Evolutionary conservation across 2,113 vertebrate genomes (phyloP), one percentile per base, ranked within the genome.

Genomic region (Crocuta crocuta): DNA sequence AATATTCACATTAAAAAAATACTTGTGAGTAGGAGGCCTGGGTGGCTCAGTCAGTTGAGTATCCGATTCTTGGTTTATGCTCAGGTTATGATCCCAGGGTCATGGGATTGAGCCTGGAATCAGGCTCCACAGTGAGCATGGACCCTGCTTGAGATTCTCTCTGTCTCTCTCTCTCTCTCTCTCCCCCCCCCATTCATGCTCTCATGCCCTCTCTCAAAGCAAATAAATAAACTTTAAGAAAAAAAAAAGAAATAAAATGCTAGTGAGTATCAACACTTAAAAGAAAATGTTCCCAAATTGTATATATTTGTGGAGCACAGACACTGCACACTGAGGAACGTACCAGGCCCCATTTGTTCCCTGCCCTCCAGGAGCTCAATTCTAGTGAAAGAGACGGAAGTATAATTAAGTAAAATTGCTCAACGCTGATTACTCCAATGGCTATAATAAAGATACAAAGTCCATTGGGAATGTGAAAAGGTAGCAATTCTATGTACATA

Each of bases 291-390:
- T 39, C 16, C 15, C 39, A 35, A 17, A 9, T 39, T 2, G 16
- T 10, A 61, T 23, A 39, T 23, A 21, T 13, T 1, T 28, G 9
- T 73, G 21, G 3, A 70, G 12, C 2, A 39, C 0, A 85, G 43
- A 17, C 3, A 5, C 12, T 31, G 39, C 1, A 7, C 53, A 33
- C 2, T 43, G 8, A 68, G 17, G 23, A 39, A 2, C 28, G 2
- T 4, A 23, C 1, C 4, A 35, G 19, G 28, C 5, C 2, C 5
- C 2, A 26, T 79, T 10, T 0, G 39, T 0, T 17, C 0, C 7
- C 45, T 9, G 3, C 10, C 26, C 3, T 81, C n/a, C 7, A 21
- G 24, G 10, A 82, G 0, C 11, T 63, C 28, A 45, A 12, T 39
- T 89, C 33, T n/a, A 86, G 17, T 28, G 15, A 4, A 70, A 66